Evolutionary conservation across 2,113 vertebrate genomes (phyloP).

Genomic region (Actenoides lindsayi): DNA sequence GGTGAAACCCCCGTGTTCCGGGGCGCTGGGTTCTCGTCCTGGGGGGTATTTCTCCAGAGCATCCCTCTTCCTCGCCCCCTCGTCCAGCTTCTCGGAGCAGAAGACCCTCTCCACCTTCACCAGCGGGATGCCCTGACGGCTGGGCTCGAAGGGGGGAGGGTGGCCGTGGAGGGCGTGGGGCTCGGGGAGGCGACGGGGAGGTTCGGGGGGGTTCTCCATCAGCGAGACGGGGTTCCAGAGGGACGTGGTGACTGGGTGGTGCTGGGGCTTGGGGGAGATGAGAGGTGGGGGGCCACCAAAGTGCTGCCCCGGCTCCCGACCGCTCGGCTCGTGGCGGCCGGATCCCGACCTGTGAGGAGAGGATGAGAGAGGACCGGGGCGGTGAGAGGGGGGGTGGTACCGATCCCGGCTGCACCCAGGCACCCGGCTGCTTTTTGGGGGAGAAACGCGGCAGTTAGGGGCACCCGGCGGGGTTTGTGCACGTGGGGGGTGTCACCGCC

Average conservation of each 20-base stretch:
- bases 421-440: neutral
- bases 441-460: accelerated
- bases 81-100: slow-evolving; percentile 84
- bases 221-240: slow-evolving; percentile 94
- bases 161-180: slow-evolving; percentile 76
- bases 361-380: neutral
- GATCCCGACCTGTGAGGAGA: slow-evolving; percentile 76
- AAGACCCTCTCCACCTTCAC: slow-evolving; percentile 81
- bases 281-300: slow-evolving; percentile 93
- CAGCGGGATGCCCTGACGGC: slow-evolving; percentile 75
- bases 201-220: slow-evolving; percentile 85
- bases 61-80: slow-evolving; percentile 79
- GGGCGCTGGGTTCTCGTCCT: slow-evolving; percentile 73
- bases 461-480: neutral
- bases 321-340: slow-evolving; percentile 83
- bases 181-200: slow-evolving; percentile 80
- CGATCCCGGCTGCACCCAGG: accelerated
- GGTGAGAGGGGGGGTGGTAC: neutral
- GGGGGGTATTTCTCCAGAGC: slow-evolving; percentile 84
- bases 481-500: accelerated
- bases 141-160: slow-evolving; percentile 80
- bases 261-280: slow-evolving; percentile 93
- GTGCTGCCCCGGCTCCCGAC: slow-evolving; percentile 85
- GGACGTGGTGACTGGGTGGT: slow-evolving; percentile 84
- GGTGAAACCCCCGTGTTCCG: slow-evolving; percentile 75